phyloP scores from a whole-genome alignment of 2,888 invertebrate species.

The Sarcophaga subvicina region DNA sequence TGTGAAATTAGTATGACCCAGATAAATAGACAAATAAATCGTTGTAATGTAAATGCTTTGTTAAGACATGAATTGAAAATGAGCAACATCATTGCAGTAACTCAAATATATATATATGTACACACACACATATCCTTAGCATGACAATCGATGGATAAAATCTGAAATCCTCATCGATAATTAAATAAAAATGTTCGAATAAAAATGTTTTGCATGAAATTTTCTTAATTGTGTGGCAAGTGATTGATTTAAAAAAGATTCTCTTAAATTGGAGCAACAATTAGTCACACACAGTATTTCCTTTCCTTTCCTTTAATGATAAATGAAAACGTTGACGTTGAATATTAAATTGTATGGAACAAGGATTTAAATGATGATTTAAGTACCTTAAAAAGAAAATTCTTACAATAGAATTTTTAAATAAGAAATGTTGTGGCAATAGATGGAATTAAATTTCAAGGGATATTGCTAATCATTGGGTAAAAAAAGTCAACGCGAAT shows the following conservation, averaged over 20 bases:
- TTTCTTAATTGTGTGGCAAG: background rate
- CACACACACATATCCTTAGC: background rate
- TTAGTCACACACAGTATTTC: background rate
- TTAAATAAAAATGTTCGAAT: background rate
- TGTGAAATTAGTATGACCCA: conserved; percentile 13
- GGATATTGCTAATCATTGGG: too few species aligned
- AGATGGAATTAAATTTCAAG: too few species aligned
- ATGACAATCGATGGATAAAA: background rate
- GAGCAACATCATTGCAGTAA: background rate
- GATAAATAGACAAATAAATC: conserved; percentile 8
- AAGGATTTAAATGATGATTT: background rate
- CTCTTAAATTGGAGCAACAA: background rate
- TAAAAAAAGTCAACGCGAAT: too few species aligned
- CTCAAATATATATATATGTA: background rate
- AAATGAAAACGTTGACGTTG: background rate
- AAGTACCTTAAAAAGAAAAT: too few species aligned
- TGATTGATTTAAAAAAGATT: conserved; percentile 3
- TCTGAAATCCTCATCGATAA: conserved; percentile 7
- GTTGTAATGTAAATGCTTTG: conserved; percentile 8
- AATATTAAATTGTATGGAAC: background rate
- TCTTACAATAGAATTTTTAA: too few species aligned
- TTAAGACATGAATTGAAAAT: conserved; percentile 18
- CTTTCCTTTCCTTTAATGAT: background rate
- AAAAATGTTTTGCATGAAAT: background rate
- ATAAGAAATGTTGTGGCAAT: too few species aligned